Conservation (phyloP, 2,888 invertebrate species). For the Ryuthela nishihirai region DNA sequence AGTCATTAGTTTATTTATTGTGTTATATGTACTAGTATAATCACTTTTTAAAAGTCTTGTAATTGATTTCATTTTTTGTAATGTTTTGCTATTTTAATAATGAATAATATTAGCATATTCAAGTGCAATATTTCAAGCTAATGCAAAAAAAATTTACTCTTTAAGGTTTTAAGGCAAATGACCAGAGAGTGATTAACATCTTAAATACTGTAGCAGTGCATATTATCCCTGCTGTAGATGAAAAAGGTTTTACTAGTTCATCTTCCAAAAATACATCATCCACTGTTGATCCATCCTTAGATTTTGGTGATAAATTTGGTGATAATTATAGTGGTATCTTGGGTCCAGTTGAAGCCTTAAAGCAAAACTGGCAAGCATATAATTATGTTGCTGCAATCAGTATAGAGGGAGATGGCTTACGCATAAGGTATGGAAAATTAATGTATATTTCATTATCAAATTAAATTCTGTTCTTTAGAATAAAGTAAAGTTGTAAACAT, state of each 20-base stretch:
- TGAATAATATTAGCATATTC: too few relatives aligned
- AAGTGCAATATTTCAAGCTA: too few relatives aligned
- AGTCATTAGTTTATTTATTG: too few relatives aligned
- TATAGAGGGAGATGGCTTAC: conserved; percentile 35
- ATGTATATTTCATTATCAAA: too few relatives aligned
- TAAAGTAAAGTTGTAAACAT: too few relatives aligned
- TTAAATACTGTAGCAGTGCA: conserved; percentile 71
- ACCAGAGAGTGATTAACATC: conserved; percentile 62
- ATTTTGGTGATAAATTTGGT: conserved; percentile 38
- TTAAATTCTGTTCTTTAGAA: too few relatives aligned
- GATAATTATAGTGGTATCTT: conserved; percentile 28
- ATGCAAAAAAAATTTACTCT: too few relatives aligned
- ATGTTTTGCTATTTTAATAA: too few relatives aligned
- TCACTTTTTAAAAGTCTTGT: too few relatives aligned
- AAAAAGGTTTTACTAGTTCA: conserved; percentile 55
- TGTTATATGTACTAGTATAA: too few relatives aligned
- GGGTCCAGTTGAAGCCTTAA: conserved; percentile 33
- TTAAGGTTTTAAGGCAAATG: conserved; percentile 59
- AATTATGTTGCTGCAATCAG: conserved; percentile 43
- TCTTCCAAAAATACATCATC: conserved; percentile 44
- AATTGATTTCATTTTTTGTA: too few relatives aligned
- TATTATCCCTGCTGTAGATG: conserved; percentile 68
- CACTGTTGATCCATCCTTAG: not conserved
- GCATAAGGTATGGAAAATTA: conserved; percentile 27
- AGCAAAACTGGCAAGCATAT: conserved; percentile 34